Conservation (phyloP, 2,888 invertebrate species). For the Polymixis flavicincta region DNA sequence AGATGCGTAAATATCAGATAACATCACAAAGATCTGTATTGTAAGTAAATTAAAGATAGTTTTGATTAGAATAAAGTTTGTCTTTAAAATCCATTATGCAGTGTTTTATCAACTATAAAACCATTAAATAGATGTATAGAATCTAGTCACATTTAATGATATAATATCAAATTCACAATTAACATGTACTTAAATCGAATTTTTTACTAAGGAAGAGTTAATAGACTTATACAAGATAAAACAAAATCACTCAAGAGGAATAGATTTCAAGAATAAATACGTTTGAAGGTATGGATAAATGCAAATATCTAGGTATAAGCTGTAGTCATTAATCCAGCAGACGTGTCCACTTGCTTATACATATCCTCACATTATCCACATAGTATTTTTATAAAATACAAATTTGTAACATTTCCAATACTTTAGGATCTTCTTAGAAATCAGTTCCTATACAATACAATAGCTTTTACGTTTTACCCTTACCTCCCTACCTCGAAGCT, state of each 20-base stretch:
- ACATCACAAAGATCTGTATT: conserved; percentile 63
- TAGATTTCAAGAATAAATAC: conserved; percentile 61
- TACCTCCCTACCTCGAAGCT: conserved; percentile 89
- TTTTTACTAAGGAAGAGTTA: conserved; percentile 74
- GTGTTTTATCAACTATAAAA: conserved; percentile 78
- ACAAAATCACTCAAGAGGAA: conserved; percentile 64
- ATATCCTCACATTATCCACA: conserved; percentile 68
- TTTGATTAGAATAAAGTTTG: conserved; percentile 50
- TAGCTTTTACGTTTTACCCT: conserved; percentile 87
- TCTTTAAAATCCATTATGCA: conserved; percentile 59
- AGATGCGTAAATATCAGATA: conserved; percentile 65
- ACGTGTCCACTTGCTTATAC: conserved; percentile 46
- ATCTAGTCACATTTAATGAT: conserved; percentile 80
- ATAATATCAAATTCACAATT: conserved; percentile 77
- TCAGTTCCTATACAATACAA: conserved; percentile 84
- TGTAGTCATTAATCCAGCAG: conserved; percentile 44
- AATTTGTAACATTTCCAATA: conserved; percentile 90
- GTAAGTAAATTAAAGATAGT: conserved; percentile 62
- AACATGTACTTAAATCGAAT: conserved; percentile 78
- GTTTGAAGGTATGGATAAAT: conserved; percentile 58
- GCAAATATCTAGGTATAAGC: conserved; percentile 61
- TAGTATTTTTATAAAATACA: conserved; percentile 82
- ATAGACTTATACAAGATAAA: conserved; percentile 71
- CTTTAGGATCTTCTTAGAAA: conserved; percentile 88
- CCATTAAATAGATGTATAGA: conserved; percentile 83